Evolutionary conservation across 2,797 vertebrate genomes (phyloP).

Genomic region (Phoxinus dragarum): DNA sequence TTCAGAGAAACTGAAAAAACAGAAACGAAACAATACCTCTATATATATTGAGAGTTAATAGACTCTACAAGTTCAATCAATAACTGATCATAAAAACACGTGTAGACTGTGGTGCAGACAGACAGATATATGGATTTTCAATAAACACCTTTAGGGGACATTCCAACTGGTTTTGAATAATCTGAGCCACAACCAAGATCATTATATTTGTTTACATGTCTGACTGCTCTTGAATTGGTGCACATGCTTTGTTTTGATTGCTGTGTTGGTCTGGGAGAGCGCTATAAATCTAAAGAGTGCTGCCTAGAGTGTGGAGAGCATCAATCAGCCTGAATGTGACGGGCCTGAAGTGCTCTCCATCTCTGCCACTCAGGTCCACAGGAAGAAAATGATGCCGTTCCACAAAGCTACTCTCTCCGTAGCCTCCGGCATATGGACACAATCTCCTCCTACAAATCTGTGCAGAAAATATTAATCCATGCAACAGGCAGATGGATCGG

Average conservation of each 20-base stretch:
- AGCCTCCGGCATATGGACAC: conserved; percentile 49
- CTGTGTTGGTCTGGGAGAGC: neutral
- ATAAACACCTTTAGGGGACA: conserved; percentile 8
- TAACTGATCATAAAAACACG: conserved; percentile 17
- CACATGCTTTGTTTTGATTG: conserved; percentile 34
- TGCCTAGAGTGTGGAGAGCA: conserved; percentile 28
- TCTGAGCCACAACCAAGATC: neutral
- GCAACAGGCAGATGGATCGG: conserved; percentile 54
- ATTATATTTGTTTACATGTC: conserved; percentile 37
- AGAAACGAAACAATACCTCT: conserved; percentile 9
- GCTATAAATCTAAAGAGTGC: conserved; percentile 48
- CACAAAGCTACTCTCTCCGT: conserved; percentile 40
- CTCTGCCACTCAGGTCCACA: conserved; percentile 46
- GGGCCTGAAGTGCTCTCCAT: conserved; percentile 45
- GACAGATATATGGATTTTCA: conserved; percentile 29
- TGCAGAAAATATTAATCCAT: conserved; percentile 58
- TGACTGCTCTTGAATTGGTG: conserved; percentile 18
- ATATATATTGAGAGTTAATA: conserved; percentile 18
- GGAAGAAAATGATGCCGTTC: conserved; percentile 45
- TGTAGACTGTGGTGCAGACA: neutral
- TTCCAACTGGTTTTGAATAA: conserved; percentile 7
- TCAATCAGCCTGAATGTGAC: conserved; percentile 51
- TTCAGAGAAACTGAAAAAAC: neutral
- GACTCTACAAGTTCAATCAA: conserved; percentile 16
- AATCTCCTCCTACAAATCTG: conserved; percentile 58